A percentile compares a stretch with the other conserved stretches of the same genome.
Conservation (phyloP, 2,113 vertebrate genomes). For the Lanius collurio region DNA sequence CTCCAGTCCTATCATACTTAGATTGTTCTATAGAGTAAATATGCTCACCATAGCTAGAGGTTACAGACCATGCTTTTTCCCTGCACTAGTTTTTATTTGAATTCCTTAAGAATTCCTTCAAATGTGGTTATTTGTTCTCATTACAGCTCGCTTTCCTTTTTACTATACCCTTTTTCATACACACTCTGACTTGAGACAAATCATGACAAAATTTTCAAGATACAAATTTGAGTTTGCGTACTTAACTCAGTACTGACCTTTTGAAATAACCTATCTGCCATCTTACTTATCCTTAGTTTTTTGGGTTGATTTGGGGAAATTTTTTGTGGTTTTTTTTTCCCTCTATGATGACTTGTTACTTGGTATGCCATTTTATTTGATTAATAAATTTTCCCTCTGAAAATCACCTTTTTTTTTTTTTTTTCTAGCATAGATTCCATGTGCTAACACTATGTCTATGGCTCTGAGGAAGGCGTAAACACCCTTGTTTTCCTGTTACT, state of each 20-base stretch:
- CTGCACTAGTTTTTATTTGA: not conserved
- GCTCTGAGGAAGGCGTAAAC: not conserved
- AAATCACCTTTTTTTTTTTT: not conserved
- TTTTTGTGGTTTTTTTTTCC: fast-evolving
- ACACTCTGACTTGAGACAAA: not conserved
- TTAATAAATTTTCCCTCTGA: not conserved
- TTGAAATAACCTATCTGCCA: not conserved
- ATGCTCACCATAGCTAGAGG: not conserved
- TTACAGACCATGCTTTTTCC: not conserved
- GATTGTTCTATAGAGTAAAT: not conserved
- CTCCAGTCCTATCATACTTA: not conserved
- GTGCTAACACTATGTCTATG: not conserved
- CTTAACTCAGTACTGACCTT: not conserved
- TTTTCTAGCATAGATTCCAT: not conserved
- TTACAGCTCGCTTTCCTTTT: not conserved
- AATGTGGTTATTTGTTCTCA: not conserved
- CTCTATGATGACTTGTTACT: not conserved
- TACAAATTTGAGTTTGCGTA: not conserved
- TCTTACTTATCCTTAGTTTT: not conserved
- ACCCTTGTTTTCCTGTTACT: not conserved
- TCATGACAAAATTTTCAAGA: not conserved
- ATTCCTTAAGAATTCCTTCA: not conserved
- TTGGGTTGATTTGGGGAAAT: fast-evolving
- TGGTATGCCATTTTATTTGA: not conserved
- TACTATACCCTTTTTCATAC: not conserved